Evolutionary conservation across 1,140 invertebrate genomes (phyloP), one percentile per base, ranked within the genome.

Genomic region (Euwallacea similis): DNA sequence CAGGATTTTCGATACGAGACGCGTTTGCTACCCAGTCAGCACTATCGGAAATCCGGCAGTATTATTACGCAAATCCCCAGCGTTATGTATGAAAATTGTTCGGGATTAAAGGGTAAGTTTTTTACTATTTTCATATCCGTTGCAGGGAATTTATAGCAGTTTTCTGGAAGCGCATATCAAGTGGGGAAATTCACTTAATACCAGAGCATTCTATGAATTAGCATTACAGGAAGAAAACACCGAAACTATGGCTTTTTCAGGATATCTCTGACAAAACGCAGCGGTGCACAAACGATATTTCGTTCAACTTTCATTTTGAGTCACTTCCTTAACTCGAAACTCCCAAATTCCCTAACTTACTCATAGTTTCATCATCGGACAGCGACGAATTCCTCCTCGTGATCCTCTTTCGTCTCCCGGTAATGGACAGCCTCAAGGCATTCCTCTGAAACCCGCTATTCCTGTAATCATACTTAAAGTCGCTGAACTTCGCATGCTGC

Each of bases 371-470:
- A 43, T 72, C 71, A 7, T 72, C 68, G 4, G 76, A 71, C 54
- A 73, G 69, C 16, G 74, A 76, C 21, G 61, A 71, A 75, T 75
- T 77, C 71, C 72, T 68, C 9, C 13, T 47, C 11, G n/a, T 41
- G 7, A 11, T 42, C 7, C 53, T 44, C 21, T 43, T 61, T 60
- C 66, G 73, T 64, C 72, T 65, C 16, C 71, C 55, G n/a, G 71
- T 71, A 16, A 79, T 78, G 0, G 76, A 76, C 56, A 79, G 59
- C 58, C 78, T 59, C 8, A 79, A 61, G 3, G 77, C 68, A 21
- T 54, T 76, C 44, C 77, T 73, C 47, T 76, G 70, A 54, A 79
- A 78, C 46, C 73, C 74, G 64, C 71, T 74, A 47, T 73, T 67
- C 16, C 73, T 70, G 64, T 75, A 77, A 61, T 74, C 75, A 42